phyloP scores from a whole-genome alignment of 2,797 vertebrate genomes.

The Chelidonichthys spinosus region DNA sequence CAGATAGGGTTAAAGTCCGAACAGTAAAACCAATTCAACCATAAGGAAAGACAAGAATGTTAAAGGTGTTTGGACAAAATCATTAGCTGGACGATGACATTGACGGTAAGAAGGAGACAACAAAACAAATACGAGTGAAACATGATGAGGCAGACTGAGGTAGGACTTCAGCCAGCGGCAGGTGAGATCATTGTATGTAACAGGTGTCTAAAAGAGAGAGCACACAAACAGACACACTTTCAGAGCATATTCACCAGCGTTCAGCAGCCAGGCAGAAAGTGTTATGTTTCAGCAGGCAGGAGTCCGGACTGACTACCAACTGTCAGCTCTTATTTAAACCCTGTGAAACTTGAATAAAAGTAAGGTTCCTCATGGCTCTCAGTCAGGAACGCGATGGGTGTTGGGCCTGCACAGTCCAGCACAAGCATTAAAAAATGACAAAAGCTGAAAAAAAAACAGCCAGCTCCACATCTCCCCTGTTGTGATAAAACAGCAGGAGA shows the following conservation, averaged over 20 bases:
- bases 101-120: slow-evolving; percentile 39
- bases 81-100: slow-evolving; percentile 29
- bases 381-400: slow-evolving; percentile 5
- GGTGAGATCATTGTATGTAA: slow-evolving; percentile 26
- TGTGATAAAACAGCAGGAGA: slow-evolving; percentile 57
- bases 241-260: not conserved
- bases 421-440: slow-evolving; percentile 26
- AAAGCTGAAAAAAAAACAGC: slow-evolving; percentile 25
- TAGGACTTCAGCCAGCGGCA: slow-evolving; percentile 29
- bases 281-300: slow-evolving; percentile 22
- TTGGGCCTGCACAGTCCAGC: not conserved
- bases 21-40: slow-evolving; percentile 1
- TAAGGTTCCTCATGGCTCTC: not conserved
- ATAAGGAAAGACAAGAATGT: slow-evolving; percentile 13
- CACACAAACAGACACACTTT: slow-evolving; percentile 26
- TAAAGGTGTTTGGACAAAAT: slow-evolving; percentile 21
- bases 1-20: slow-evolving; percentile 13
- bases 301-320: slow-evolving; percentile 21
- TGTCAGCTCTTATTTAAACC: slow-evolving; percentile 16
- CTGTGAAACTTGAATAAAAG: slow-evolving; percentile 1
- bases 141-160: slow-evolving; percentile 10
- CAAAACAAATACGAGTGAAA: slow-evolving; percentile 33
- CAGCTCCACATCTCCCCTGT: slow-evolving; percentile 22
- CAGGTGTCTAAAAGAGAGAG: slow-evolving; percentile 24
- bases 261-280: not conserved